A percentile compares a stretch with the other conserved stretches of the same genome.
Conservation (phyloP, 2,888 invertebrate genomes). For the Protodeltote pygarga region DNA sequence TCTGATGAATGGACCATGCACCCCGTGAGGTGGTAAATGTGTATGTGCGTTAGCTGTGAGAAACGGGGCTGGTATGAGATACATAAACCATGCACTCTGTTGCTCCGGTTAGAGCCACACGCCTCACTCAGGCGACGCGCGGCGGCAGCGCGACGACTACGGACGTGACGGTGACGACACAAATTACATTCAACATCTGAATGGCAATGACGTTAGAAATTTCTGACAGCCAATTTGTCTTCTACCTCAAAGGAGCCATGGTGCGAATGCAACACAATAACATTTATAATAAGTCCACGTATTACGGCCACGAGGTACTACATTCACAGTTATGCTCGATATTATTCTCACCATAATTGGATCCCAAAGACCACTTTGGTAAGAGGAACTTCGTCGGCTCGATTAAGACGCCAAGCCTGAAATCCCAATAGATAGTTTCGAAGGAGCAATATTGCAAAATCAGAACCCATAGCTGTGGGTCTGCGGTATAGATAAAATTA, state of each 20-base stretch:
- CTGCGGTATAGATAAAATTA: slow-evolving; percentile 51
- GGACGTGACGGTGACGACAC: slow-evolving; percentile 57
- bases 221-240: slow-evolving; percentile 66
- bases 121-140: too few relatives aligned
- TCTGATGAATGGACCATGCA: slow-evolving; percentile 46
- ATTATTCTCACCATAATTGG: slow-evolving; percentile 29
- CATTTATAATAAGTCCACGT: slow-evolving; percentile 45
- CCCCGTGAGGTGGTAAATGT: slow-evolving; percentile 52
- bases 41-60: slow-evolving; percentile 40
- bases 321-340: slow-evolving; percentile 27
- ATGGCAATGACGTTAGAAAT: slow-evolving; percentile 66
- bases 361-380: slow-evolving; percentile 10
- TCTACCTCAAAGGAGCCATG: slow-evolving; percentile 40
- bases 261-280: slow-evolving; percentile 48
- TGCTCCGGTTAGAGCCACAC: slow-evolving; percentile 49
- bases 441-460: slow-evolving; percentile 49
- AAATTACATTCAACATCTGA: slow-evolving; percentile 67
- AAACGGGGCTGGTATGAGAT: slow-evolving; percentile 45
- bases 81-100: too few relatives aligned
- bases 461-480: slow-evolving; percentile 39
- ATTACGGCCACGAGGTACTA: slow-evolving; percentile 16
- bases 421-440: slow-evolving; percentile 42
- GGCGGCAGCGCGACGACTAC: slow-evolving; percentile 33
- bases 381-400: slow-evolving; percentile 18
- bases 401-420: slow-evolving; percentile 41